A percentile compares a stretch with the other conserved stretches of the same genome.
Conservation (phyloP, 2,113 vertebrate genomes). For the Thryonomys swinderianus region DNA sequence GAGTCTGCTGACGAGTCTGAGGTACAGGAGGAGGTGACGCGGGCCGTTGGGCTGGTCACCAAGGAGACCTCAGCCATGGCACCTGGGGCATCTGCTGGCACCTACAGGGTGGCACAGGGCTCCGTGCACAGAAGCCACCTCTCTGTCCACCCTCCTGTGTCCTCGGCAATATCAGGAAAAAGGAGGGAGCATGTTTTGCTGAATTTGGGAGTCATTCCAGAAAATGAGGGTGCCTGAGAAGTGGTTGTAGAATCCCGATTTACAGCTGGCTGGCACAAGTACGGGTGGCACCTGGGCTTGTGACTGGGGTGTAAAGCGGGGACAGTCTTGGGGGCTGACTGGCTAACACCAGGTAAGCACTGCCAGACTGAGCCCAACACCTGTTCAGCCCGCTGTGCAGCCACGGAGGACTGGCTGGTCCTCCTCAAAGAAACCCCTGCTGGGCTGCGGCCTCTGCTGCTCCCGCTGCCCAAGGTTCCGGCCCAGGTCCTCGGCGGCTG, state of each 20-base stretch:
- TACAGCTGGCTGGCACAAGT: background rate
- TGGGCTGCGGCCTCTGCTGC: background rate
- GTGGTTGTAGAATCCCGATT: background rate
- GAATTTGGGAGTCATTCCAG: background rate
- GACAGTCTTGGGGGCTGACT: background rate
- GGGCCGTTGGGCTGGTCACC: background rate
- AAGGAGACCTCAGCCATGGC: background rate
- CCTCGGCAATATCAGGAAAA: background rate
- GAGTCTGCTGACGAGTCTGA: background rate
- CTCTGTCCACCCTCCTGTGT: background rate
- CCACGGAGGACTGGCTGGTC: background rate
- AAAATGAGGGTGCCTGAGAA: background rate
- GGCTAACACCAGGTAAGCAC: background rate
- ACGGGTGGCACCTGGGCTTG: background rate
- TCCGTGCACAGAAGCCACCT: background rate
- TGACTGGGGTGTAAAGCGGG: background rate
- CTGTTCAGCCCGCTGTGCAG: background rate
- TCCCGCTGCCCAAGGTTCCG: background rate
- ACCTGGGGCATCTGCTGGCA: accelerated
- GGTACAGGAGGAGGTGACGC: background rate
- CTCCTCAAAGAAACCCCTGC: background rate
- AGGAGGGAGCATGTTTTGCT: background rate
- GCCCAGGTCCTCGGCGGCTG: background rate
- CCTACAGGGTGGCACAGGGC: background rate
- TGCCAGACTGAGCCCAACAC: background rate